These are phyloP conservation scores for Stenodema calcarata DNA, from an alignment of 2,888 invertebrate species.

Conservation along the genomic window DNA sequence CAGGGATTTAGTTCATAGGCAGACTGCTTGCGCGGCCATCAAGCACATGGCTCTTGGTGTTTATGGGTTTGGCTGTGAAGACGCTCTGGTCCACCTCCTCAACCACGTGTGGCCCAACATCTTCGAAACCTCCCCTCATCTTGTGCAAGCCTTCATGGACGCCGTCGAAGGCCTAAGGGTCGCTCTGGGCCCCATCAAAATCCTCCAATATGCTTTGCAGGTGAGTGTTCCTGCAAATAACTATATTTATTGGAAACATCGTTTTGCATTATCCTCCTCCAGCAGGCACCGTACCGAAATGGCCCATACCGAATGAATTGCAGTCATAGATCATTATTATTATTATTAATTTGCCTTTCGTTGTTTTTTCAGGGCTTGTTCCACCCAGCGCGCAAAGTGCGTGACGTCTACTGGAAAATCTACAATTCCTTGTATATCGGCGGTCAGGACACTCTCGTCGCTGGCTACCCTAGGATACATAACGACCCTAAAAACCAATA, in stretches of 20 bases:
- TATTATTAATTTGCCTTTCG: slow-evolving; percentile 28
- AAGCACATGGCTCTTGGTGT: slow-evolving; percentile 99
- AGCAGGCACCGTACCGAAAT: too few relatives aligned
- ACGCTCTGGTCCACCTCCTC: slow-evolving; percentile 93
- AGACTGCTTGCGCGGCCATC: slow-evolving; percentile 98
- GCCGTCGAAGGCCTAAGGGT: slow-evolving; percentile 97
- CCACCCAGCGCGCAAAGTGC: slow-evolving; percentile 98
- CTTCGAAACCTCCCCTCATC: slow-evolving; percentile 98
- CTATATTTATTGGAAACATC: too few relatives aligned
- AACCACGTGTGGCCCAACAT: slow-evolving; percentile 99
- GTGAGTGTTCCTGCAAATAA: neutral
- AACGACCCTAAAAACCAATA: slow-evolving; percentile 96
- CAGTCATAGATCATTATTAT: too few relatives aligned
- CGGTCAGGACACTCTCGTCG: slow-evolving; percentile 96
- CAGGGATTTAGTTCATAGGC: slow-evolving; percentile 94
- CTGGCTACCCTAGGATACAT: slow-evolving; percentile 94
- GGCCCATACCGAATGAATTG: too few relatives aligned
- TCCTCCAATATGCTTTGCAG: slow-evolving; percentile 87
- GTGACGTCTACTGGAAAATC: slow-evolving; percentile 99
- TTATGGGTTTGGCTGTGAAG: slow-evolving; percentile 98
- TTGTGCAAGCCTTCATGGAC: slow-evolving; percentile 99
- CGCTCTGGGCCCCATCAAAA: slow-evolving; percentile 94
- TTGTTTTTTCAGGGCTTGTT: slow-evolving; percentile 81
- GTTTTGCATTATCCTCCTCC: too few relatives aligned
- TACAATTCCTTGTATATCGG: slow-evolving; percentile 99